Evolutionary conservation across 2,113 vertebrate species (phyloP).

Genomic region (Odocoileus hemionus): DNA sequence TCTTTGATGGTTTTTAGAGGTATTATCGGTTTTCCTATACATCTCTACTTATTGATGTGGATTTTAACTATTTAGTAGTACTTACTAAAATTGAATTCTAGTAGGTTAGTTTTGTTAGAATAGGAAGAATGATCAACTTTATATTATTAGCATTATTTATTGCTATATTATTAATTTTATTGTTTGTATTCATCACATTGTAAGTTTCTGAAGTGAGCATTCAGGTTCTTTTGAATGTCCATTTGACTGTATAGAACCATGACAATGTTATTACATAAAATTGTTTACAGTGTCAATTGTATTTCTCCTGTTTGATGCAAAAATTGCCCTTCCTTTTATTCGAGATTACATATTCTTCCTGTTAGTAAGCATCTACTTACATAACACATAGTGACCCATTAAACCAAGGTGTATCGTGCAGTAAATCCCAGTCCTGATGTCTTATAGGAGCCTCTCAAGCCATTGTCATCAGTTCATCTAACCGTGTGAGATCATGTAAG

Average conservation of each 20-base stretch:
- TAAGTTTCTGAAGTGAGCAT: neutral
- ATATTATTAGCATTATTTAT: neutral
- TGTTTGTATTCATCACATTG: neutral
- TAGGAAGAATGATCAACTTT: neutral
- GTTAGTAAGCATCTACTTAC: too few species aligned
- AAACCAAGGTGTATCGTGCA: too few species aligned
- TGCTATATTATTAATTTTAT: neutral
- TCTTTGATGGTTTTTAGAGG: neutral
- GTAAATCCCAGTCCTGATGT: too few species aligned
- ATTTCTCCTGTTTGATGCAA: neutral
- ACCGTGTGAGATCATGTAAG: too few species aligned
- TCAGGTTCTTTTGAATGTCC: neutral
- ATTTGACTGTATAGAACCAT: neutral
- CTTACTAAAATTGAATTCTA: neutral
- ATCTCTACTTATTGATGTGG: neutral
- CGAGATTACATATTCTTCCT: too few species aligned
- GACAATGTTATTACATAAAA: neutral
- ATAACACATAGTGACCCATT: too few species aligned
- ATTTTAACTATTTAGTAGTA: neutral
- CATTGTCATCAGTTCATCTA: too few species aligned
- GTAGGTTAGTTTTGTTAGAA: neutral
- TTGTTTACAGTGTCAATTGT: neutral
- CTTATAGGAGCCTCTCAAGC: too few species aligned
- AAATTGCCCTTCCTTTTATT: neutral
- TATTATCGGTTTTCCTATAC: neutral